Conservation (phyloP, 1,140 invertebrate species). For the Cherax destructor region DNA sequence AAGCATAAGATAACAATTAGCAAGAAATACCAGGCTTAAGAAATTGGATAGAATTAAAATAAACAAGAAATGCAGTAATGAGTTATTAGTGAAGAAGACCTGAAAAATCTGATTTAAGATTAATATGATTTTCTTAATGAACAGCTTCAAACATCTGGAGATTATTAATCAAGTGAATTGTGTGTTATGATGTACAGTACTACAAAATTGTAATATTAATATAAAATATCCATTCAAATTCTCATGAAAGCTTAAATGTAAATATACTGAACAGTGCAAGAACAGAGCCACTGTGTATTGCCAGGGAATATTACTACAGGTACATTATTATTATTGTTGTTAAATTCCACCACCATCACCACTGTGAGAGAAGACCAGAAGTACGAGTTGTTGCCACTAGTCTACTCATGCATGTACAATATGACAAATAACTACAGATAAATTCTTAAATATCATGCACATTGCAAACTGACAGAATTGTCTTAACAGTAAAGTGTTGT, state of each 20-base stretch:
- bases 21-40: background rate
- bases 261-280: background rate
- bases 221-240: background rate
- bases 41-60: background rate
- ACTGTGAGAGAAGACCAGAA: constrained; percentile 19
- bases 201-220: background rate
- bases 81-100: too few species aligned
- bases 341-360: constrained; percentile 31
- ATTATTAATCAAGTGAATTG: too few species aligned
- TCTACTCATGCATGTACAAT: constrained; percentile 47
- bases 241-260: background rate
- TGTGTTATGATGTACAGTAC: background rate
- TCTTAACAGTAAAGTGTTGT: background rate
- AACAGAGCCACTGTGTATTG: background rate
- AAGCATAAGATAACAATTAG: too few species aligned
- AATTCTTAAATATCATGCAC: background rate
- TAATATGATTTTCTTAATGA: too few species aligned
- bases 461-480: background rate
- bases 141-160: too few species aligned
- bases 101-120: too few species aligned
- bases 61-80: background rate
- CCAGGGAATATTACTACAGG: too few species aligned
- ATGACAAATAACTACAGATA: background rate
- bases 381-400: constrained; percentile 23
- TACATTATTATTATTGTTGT: background rate